These are phyloP conservation scores for Melieria picta DNA, from an alignment of 2,888 invertebrate species.

Conservation along the genomic window DNA sequence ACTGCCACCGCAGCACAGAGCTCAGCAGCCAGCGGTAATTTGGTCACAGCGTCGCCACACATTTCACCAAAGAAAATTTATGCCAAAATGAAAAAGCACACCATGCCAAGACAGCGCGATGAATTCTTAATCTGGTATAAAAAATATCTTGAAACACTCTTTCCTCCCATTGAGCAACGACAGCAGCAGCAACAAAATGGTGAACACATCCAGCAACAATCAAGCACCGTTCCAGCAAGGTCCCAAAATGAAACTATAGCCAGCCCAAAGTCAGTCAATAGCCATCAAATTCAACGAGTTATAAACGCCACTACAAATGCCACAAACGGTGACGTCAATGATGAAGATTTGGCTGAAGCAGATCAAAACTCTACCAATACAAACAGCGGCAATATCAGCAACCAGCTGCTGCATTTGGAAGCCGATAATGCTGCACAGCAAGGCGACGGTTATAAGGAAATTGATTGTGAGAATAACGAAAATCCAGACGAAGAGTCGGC, in stretches of 20 bases:
- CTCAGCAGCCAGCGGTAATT: constrained; percentile 38
- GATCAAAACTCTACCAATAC: constrained; percentile 72
- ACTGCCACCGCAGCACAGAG: constrained; percentile 61
- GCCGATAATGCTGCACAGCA: constrained; percentile 4
- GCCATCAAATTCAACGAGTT: too few relatives aligned
- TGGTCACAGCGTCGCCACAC: constrained; percentile 43
- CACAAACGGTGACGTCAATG: constrained; percentile 67
- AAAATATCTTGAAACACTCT: constrained; percentile 57
- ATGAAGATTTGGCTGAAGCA: constrained; percentile 83
- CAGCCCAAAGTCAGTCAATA: too few relatives aligned
- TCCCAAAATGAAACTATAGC: constrained; percentile 26
- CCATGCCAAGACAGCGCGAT: constrained; percentile 59
- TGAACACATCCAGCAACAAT: constrained; percentile 22
- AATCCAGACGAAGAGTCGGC: constrained; percentile 57
- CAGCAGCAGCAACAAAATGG: constrained; percentile 32
- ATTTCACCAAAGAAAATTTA: constrained; percentile 64
- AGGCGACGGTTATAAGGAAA: constrained; percentile 15
- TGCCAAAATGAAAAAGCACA: constrained; percentile 58
- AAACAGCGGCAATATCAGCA: constrained; percentile 36
- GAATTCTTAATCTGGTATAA: constrained; percentile 62
- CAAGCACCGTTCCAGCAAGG: constrained; percentile 33
- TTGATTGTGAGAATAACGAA: constrained; percentile 61
- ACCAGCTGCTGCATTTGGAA: constrained; percentile 22
- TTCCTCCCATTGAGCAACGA: constrained; percentile 18
- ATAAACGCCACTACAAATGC: constrained; percentile 24